Conservation (phyloP, 2,888 invertebrate genomes). For the Auanema freiburgensis region DNA sequence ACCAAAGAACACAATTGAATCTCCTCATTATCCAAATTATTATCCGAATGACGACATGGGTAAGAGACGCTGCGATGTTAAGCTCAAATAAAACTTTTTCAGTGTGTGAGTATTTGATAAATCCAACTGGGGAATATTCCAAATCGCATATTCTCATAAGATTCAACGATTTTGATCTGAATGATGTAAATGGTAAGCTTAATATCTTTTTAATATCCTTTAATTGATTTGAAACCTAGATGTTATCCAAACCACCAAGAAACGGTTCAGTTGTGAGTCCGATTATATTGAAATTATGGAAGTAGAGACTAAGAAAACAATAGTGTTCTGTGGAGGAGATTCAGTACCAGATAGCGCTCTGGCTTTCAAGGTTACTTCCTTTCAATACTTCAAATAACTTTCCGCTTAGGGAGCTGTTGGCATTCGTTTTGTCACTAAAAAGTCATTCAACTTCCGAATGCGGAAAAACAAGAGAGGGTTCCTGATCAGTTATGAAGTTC, state of each 20-base stretch:
- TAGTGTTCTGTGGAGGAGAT: constrained; percentile 43
- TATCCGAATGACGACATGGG: constrained; percentile 52
- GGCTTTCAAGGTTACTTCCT: constrained; percentile 36
- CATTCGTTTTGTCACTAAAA: constrained; percentile 46
- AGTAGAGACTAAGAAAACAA: constrained; percentile 25
- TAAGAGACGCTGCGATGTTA: background rate
- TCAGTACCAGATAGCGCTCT: constrained; percentile 26
- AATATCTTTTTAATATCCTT: too few relatives aligned
- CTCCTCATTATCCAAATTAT: constrained; percentile 57
- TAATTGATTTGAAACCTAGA: background rate
- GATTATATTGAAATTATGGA: constrained; percentile 58
- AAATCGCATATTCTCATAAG: constrained; percentile 34
- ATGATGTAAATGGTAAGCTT: constrained; percentile 21
- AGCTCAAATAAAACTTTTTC: background rate
- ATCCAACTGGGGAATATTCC: constrained; percentile 33
- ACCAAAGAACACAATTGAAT: constrained; percentile 55
- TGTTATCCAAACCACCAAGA: background rate
- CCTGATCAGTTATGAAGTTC: constrained; percentile 52
- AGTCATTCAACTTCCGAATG: constrained; percentile 25
- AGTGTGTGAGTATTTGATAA: constrained; percentile 54
- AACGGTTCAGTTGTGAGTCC: constrained; percentile 39
- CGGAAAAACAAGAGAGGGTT: constrained; percentile 49
- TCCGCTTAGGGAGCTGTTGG: constrained; percentile 47
- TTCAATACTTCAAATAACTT: constrained; percentile 7
- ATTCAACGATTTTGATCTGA: constrained; percentile 44